Evolutionary conservation across 2,113 vertebrate species (phyloP).

Genomic region (Hemichromis elongatus): DNA sequence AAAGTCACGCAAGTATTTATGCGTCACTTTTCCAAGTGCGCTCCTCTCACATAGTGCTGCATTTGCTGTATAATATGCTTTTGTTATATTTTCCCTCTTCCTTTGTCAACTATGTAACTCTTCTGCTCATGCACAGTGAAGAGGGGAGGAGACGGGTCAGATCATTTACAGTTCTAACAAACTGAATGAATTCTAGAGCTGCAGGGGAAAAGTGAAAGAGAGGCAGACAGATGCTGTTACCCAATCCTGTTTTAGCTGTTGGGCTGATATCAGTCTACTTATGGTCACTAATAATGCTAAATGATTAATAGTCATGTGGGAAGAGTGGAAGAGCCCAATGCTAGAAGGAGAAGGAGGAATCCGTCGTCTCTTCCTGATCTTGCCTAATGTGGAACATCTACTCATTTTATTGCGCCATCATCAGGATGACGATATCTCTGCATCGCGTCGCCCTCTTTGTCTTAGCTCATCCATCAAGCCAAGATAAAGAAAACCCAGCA

Average conservation of each 20-base stretch:
- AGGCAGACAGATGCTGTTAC: background rate
- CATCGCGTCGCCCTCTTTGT: background rate
- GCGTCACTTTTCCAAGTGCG: background rate
- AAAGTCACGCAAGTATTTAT: background rate
- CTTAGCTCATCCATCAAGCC: background rate
- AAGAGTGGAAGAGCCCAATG: fast-evolving
- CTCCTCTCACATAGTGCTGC: background rate
- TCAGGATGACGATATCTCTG: background rate
- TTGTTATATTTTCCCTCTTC: too few species aligned
- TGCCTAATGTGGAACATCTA: background rate
- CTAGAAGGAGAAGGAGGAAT: background rate
- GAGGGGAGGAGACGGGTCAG: fast-evolving
- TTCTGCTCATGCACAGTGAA: background rate
- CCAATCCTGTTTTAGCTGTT: fast-evolving
- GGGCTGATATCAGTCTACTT: background rate
- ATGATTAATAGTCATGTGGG: background rate
- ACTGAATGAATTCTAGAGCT: background rate
- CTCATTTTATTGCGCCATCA: background rate
- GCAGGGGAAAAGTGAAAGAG: background rate
- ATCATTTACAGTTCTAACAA: background rate
- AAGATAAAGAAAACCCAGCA: background rate
- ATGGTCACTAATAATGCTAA: background rate
- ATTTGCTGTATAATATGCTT: background rate
- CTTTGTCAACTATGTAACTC: background rate
- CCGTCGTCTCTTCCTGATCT: fast-evolving